These are phyloP conservation scores for Tineola bisselliella DNA, from an alignment of 2,888 invertebrate species.

Conservation along the genomic window DNA sequence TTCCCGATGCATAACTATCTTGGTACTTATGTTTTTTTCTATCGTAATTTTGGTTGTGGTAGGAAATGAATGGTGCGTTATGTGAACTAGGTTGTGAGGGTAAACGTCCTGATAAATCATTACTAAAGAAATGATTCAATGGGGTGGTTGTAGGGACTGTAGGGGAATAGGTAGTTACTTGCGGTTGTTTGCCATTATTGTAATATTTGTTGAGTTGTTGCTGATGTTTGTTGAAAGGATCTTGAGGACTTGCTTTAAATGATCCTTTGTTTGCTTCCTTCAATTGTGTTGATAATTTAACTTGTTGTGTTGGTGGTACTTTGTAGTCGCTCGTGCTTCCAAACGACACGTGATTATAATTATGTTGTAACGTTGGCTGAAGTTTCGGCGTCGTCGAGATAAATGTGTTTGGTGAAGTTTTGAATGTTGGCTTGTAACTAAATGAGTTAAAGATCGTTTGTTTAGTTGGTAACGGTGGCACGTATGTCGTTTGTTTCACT, in stretches of 20 bases:
- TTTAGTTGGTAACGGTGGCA: constrained; percentile 47
- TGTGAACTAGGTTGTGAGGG: constrained; percentile 33
- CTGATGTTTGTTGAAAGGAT: constrained; percentile 49
- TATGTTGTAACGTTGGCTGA: constrained; percentile 29
- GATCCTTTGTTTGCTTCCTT: constrained; percentile 33
- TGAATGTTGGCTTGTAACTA: constrained; percentile 44
- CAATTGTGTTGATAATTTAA: constrained; percentile 33
- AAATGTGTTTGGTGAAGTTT: constrained; percentile 38
- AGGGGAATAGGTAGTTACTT: constrained; percentile 50
- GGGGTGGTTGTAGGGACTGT: constrained; percentile 35
- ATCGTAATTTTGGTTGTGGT: constrained; percentile 37
- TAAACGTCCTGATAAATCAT: constrained; percentile 25
- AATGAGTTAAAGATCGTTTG: constrained; percentile 52
- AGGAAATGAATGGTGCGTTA: constrained; percentile 27
- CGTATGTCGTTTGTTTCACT: constrained; percentile 47
- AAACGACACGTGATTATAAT: constrained; percentile 38
- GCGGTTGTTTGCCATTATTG: background rate
- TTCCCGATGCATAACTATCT: constrained; percentile 43
- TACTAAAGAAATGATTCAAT: constrained; percentile 29
- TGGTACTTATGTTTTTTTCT: constrained; percentile 42
- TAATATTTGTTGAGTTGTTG: constrained; percentile 31
- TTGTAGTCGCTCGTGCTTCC: constrained; percentile 46
- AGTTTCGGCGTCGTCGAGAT: constrained; percentile 42
- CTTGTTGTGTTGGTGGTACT: constrained; percentile 55
- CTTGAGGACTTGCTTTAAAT: constrained; percentile 59